Evolutionary conservation across 1,140 invertebrate genomes (phyloP), one percentile per base, ranked within the genome.

Genomic region (Thalassaphorura encarpata): DNA sequence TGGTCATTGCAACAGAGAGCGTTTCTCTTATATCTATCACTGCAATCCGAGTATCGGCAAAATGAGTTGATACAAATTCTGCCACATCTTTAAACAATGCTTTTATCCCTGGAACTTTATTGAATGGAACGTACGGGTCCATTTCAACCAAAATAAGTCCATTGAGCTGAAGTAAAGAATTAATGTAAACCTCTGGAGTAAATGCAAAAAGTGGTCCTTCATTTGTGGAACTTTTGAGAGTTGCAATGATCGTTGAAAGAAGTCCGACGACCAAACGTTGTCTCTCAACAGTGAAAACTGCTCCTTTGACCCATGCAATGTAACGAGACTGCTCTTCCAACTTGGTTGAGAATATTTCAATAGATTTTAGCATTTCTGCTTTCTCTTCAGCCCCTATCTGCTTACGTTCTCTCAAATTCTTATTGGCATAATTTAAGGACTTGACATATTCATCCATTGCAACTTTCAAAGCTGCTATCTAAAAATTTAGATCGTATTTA

Each of bases 181-280:
- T 83, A 29, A 89, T 74, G 68, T 89, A 89, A 67, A 86, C 83
- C 60, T 88, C 85, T 2, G 87, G 87, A 16, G 88, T 80, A 68
- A 88, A 89, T 11, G 80, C 77, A 69, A 89, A 88, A 29, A 88
- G 74, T 3, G 78, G 73, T 13, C 80, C 80, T 39, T 77, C 72
- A n/a, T 68, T 63, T 3, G 82, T 82, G 2, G 80, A 75, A 6
- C 71, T 71, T 33, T 74, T 71, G 19, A 84, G 63, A 0, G 81
- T 82, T 8, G 71, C 67, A 0, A 82, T 62, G 0, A 82, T 71
- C 1, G 77, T 74, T 55, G 75, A 74, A 16, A 84, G 65, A 1
- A 87, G 63, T 80, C 82, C 84, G 75, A 36, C 57, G 1, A 76
- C 60, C 54, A 81, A 76, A 1, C 63, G 67, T 66, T 81, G 79